These are phyloP conservation scores for Zoanthus sociatus DNA, from an alignment of 92 coral and sea anemone species.

Conservation along the genomic window DNA sequence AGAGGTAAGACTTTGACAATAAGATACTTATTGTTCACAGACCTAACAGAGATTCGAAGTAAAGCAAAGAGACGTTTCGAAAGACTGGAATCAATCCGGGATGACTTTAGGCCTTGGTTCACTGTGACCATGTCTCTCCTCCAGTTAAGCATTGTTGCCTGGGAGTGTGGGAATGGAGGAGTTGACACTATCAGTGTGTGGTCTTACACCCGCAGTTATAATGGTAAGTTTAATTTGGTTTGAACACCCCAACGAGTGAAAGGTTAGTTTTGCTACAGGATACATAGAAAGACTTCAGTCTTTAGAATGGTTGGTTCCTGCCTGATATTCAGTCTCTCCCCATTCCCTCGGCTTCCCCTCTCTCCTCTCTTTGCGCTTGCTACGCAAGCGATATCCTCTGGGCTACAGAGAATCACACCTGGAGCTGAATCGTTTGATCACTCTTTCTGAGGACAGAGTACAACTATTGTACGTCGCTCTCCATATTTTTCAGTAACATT, in stretches of 20 bases:
- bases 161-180: conserved; percentile 35
- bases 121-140: conserved; percentile 1
- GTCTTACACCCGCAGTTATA: conserved; percentile 22
- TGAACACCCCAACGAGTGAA: background rate
- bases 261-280: background rate
- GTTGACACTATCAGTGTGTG: conserved; percentile 32
- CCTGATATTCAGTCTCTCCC: too few relatives aligned
- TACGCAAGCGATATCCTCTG: too few relatives aligned
- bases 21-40: background rate
- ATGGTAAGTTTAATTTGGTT: background rate
- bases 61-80: conserved; percentile 28
- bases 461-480: too few relatives aligned
- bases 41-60: background rate
- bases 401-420: too few relatives aligned
- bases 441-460: too few relatives aligned
- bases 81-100: conserved; percentile 22
- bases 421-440: too few relatives aligned
- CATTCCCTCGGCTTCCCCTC: too few relatives aligned
- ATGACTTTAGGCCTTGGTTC: conserved; percentile 35
- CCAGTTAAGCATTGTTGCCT: conserved; percentile 23
- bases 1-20: background rate
- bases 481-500: too few relatives aligned
- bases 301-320: too few relatives aligned
- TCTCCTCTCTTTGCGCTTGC: too few relatives aligned
- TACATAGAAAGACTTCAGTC: too few relatives aligned